Percentiles rank a stretch among this genome's conserved stretches.
phyloP scores from a whole-genome alignment of 2,113 vertebrate genomes.

The Hippopotamus amphibius region DNA sequence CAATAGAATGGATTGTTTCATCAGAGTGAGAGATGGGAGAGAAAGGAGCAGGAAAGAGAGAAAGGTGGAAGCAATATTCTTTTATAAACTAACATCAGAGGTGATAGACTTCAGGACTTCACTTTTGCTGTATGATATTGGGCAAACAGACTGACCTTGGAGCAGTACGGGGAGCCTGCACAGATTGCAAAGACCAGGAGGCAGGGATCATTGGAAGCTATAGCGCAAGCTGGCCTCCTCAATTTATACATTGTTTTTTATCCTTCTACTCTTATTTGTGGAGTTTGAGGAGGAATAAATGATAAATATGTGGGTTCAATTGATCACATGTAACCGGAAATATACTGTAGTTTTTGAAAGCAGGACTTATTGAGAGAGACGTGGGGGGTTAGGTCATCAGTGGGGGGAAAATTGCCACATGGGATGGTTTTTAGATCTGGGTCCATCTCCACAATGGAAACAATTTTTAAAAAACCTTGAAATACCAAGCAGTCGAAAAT shows the following conservation, averaged over 20 bases:
- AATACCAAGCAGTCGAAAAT: constrained; percentile 75
- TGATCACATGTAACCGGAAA: background rate
- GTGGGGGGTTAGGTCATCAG: background rate
- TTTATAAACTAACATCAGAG: background rate
- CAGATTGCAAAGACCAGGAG: background rate
- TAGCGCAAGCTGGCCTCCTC: fast-evolving
- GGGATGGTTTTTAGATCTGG: constrained; percentile 49
- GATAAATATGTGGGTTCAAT: background rate
- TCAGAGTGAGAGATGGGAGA: background rate
- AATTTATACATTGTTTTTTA: background rate
- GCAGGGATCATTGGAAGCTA: fast-evolving
- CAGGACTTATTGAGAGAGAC: background rate
- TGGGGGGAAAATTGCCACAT: background rate
- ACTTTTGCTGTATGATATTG: background rate
- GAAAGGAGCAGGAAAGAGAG: no score
- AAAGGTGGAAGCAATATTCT: background rate
- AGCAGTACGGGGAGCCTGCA: background rate
- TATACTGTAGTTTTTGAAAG: background rate
- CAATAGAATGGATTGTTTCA: background rate
- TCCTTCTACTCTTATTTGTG: background rate
- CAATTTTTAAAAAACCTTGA: constrained; percentile 59
- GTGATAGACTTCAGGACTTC: background rate
- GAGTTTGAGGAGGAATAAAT: background rate
- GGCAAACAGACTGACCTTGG: background rate
- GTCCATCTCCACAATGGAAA: constrained; percentile 60